Base-by-base conservation (phyloP, 2,113 vertebrate species). In the Channa maculata region DNA sequence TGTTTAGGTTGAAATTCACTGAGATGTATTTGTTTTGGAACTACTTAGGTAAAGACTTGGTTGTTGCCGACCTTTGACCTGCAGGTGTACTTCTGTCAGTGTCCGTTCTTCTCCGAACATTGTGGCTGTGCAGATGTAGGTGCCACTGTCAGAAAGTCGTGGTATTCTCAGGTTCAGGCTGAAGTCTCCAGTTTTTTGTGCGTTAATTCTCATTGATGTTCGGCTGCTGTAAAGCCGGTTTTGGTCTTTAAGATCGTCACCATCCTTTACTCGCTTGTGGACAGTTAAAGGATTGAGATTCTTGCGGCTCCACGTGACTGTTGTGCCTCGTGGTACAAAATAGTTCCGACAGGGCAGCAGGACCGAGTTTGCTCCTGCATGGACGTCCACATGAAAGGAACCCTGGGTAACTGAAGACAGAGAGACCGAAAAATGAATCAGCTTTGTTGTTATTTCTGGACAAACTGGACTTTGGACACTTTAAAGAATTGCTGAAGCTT, bases 81-180 rank as follows among this genome's bases (percentile, higher is more conserved):
- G 33, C 59, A 72, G 70, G 5, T 72, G 10, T 0, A 72, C 59
- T 37, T 0, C 10, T 24, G 14, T 24, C 12, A 36, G 10, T 4
- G 5, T 0, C 5, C 5, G 10, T 38, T 72, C 49, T 0, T 15
- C 24, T 46, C 49, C 41, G 4, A 11, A 33, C 6, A 3, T 0
- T 0, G 0, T n/a, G 36, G 55, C 0, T 8, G 0, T 54, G 71
- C 71, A 73, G 36, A 0, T 64, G 60, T 55, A 73, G 60, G 3
- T 55, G n/a, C 51, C 0, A 1, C 15, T 64, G 60, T 73, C 71
- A 0, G 8, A 38, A 1, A 33, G 10, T 2, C 13, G 50, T 9
- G 60, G 51, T 45, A 34, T 33, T n/a, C 0, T 0, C 60, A 73
- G 60, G 8, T 6, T 73, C 0, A 64, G 51, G 8, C 0, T 55